Percentiles rank a stretch among this genome's conserved stretches.
Evolutionary conservation across 2,113 vertebrate genomes (phyloP).

Genomic region (Lophura nycthemera): DNA sequence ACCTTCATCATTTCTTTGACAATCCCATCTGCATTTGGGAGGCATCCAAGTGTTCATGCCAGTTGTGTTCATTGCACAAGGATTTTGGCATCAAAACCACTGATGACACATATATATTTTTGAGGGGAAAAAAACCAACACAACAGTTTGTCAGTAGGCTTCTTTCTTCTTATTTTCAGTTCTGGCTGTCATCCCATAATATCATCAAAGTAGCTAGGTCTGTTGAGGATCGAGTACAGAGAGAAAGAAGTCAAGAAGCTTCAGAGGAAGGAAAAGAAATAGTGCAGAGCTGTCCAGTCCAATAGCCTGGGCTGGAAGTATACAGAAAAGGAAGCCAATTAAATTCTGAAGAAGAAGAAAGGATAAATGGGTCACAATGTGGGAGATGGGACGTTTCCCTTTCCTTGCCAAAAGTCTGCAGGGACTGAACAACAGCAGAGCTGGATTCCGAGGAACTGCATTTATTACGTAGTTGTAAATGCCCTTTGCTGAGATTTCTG

Average conservation of each 20-base stretch:
- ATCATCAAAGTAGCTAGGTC: conserved; percentile 64
- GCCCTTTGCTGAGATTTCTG: conserved; percentile 53
- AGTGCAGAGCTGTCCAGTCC: neutral
- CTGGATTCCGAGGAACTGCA: neutral
- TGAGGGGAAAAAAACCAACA: neutral
- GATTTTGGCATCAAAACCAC: conserved; percentile 65
- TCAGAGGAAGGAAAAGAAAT: conserved; percentile 31
- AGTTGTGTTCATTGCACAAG: conserved; percentile 74
- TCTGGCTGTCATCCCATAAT: conserved; percentile 63
- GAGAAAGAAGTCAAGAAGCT: conserved; percentile 29
- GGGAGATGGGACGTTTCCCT: neutral
- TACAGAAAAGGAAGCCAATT: conserved; percentile 16
- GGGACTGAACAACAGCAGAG: neutral
- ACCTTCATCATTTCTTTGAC: conserved; percentile 73
- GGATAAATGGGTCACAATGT: neutral
- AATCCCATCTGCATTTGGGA: conserved; percentile 74
- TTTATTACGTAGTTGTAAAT: conserved; percentile 64
- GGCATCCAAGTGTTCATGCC: conserved; percentile 61
- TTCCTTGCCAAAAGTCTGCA: conserved; percentile 2
- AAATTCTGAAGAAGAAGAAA: conserved; percentile 22
- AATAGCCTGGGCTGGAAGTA: neutral
- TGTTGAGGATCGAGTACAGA: conserved; percentile 40
- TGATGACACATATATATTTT: conserved; percentile 53
- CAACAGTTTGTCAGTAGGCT: conserved; percentile 43
- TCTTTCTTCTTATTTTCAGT: conserved; percentile 45